Percentiles rank a stretch among this genome's conserved stretches.
phyloP scores from a whole-genome alignment of 2,113 vertebrate species.

The Eublepharis macularius region DNA sequence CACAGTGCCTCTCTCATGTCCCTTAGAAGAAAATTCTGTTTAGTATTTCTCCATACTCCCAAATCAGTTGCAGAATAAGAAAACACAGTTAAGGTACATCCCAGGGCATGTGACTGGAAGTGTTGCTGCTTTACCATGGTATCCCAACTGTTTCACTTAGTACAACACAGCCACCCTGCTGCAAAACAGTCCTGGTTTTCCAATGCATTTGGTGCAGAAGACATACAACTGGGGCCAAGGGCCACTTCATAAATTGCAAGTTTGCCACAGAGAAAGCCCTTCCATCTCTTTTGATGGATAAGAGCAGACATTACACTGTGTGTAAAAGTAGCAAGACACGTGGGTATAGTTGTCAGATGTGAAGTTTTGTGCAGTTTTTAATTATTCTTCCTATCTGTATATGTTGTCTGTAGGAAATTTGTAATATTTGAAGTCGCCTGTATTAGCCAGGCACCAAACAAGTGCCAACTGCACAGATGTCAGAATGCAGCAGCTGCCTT shows the following conservation, averaged over 20 bases:
- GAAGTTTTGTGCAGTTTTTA: not conserved
- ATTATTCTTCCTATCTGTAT: not conserved
- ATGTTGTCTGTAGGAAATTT: not conserved
- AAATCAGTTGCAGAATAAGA: slow-evolving; percentile 51
- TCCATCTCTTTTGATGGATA: not conserved
- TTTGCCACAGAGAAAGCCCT: not conserved
- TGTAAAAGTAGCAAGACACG: not conserved
- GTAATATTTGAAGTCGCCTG: not conserved
- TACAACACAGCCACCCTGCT: not conserved
- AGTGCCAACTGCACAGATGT: not conserved
- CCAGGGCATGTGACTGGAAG: slow-evolving; percentile 52
- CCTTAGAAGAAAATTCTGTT: slow-evolving; percentile 54
- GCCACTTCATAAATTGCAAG: not conserved
- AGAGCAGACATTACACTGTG: not conserved
- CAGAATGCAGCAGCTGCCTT: not conserved
- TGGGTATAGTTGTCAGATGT: not conserved
- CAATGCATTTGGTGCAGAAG: not conserved
- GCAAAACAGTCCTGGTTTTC: not conserved
- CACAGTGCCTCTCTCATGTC: slow-evolving; percentile 37
- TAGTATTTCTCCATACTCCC: slow-evolving; percentile 48
- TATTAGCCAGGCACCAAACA: not conserved
- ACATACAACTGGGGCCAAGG: not conserved
- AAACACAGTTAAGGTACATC: slow-evolving; percentile 27
- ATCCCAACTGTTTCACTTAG: slow-evolving; percentile 34
- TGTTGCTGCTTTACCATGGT: slow-evolving; percentile 22